phyloP scores from a whole-genome alignment of 2,888 invertebrate genomes.

The Sphaeridia pumilis region DNA sequence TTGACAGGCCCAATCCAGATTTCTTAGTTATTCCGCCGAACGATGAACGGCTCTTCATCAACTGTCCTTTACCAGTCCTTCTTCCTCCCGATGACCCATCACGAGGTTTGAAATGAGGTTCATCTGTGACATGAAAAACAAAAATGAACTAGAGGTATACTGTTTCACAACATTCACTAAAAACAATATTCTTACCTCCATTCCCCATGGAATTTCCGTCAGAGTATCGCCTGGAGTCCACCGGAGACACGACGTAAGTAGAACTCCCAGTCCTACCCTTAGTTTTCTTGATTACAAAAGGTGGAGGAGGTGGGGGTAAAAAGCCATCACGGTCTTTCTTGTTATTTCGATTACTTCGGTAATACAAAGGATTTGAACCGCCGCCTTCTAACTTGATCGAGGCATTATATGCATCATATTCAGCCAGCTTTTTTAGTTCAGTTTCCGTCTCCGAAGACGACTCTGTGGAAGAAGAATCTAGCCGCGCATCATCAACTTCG shows the following conservation, averaged over 20 bases:
- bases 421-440: neutral
- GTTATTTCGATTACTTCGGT: too few species aligned
- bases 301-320: conserved; percentile 27
- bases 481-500: neutral
- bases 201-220: too few species aligned
- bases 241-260: conserved; percentile 21
- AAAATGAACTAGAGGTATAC: too few species aligned
- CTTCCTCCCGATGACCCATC: too few species aligned
- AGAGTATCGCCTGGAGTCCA: too few species aligned
- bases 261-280: conserved; percentile 22
- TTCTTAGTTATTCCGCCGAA: conserved; percentile 7
- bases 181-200: too few species aligned
- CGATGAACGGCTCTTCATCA: conserved; percentile 3
- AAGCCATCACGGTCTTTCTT: conserved; percentile 22
- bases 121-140: too few species aligned
- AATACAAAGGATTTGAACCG: too few species aligned
- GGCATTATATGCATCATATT: neutral
- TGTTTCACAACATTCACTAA: too few species aligned
- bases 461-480: neutral
- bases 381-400: too few species aligned
- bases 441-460: neutral
- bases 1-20: neutral
- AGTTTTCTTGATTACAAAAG: conserved; percentile 21
- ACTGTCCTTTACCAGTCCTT: neutral
- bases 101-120: too few species aligned